Percentiles rank a stretch among this genome's conserved stretches.
Conservation (phyloP, 2,113 vertebrate species). For the Zeus faber region DNA sequence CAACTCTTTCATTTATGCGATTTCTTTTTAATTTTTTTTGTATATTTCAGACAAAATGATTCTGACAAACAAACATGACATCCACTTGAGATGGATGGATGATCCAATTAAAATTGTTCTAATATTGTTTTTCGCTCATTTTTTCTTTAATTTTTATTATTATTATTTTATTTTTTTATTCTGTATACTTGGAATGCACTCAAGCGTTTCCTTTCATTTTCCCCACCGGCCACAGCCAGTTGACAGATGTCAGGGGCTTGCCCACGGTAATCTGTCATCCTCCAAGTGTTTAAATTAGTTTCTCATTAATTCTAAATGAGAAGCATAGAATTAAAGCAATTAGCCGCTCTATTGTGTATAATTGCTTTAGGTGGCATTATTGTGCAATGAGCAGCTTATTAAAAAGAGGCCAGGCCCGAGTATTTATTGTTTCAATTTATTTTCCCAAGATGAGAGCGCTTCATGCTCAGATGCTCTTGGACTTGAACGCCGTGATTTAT, state of each 20-base stretch:
- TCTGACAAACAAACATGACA: background rate
- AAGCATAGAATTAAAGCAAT: constrained; percentile 40
- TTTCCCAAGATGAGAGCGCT: constrained; percentile 23
- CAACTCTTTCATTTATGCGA: too few relatives aligned
- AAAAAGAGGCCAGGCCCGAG: constrained; percentile 28
- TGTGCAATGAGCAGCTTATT: constrained; percentile 19
- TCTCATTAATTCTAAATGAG: constrained; percentile 33
- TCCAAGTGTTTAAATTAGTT: constrained; percentile 26
- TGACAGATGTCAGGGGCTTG: constrained; percentile 29
- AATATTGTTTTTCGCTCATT: background rate
- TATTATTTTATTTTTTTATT: too few relatives aligned
- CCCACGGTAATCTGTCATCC: constrained; percentile 22
- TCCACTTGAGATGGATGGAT: background rate
- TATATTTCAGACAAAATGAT: background rate
- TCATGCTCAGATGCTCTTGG: constrained; percentile 21
- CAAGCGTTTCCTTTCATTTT: background rate
- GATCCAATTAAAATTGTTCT: background rate
- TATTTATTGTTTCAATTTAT: constrained; percentile 51
- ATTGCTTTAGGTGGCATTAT: constrained; percentile 31
- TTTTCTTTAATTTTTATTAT: background rate
- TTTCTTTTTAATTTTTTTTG: too few relatives aligned
- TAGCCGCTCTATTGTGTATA: constrained; percentile 36
- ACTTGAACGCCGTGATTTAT: constrained; percentile 31
- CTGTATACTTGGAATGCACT: background rate
- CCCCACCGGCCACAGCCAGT: constrained; percentile 2